Conservation (phyloP, 2,113 vertebrate species). For the Poeciliopsis turrubarensis region DNA sequence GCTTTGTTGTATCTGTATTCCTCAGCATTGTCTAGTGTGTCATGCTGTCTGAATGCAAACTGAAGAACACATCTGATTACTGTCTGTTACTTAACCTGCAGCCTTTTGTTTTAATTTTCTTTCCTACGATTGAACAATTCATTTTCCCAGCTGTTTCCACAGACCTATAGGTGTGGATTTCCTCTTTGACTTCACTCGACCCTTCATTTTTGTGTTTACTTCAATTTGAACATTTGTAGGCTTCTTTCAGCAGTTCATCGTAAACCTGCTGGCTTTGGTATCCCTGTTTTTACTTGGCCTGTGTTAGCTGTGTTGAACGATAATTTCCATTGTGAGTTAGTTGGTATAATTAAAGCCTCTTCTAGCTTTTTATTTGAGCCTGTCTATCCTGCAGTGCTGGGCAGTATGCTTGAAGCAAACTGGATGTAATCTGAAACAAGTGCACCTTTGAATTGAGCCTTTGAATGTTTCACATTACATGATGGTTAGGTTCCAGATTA, state of each 20-base stretch:
- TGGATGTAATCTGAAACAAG: not conserved
- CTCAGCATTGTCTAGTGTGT: constrained; percentile 1
- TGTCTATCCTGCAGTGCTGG: not conserved
- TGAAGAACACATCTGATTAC: constrained; percentile 1
- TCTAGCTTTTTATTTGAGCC: not conserved
- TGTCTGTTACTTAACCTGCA: not conserved
- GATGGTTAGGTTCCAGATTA: not conserved
- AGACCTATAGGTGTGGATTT: constrained; percentile 39
- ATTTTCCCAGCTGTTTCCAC: constrained; percentile 19
- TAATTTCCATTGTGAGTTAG: not conserved
- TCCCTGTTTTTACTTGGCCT: not conserved
- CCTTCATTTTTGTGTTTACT: not conserved
- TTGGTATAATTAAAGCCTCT: not conserved
- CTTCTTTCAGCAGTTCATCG: not conserved
- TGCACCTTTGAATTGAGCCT: not conserved
- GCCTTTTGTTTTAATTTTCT: not conserved
- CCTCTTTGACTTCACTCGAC: constrained; percentile 9
- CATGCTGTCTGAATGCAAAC: not conserved
- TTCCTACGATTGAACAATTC: not conserved
- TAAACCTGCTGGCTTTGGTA: not conserved
- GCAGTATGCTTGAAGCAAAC: not conserved
- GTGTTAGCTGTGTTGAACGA: not conserved
- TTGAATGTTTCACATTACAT: not conserved
- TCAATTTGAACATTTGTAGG: not conserved
- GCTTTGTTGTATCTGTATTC: not conserved